Base-by-base conservation (phyloP, 2,888 invertebrate species). In the Calephelis perditalis region DNA sequence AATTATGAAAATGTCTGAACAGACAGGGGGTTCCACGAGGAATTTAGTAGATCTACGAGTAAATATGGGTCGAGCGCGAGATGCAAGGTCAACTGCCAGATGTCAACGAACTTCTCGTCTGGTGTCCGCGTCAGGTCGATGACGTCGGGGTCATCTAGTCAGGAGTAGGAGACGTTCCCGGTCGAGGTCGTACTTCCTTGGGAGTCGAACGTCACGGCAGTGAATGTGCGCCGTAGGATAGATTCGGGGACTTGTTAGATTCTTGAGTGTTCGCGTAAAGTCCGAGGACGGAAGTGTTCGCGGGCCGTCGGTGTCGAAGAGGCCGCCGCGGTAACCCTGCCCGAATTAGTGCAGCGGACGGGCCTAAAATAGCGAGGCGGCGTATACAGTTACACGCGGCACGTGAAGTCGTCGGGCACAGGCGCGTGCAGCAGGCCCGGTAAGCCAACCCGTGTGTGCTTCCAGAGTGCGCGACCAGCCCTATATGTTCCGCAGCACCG, bases 341-440 rank as follows among this genome's bases (percentile, higher is more conserved):
- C 89, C 89, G 89, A 88, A 85, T 88, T 89, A 89, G 89, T 88
- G 88, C 88, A 88, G 86, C 86, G 87, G 78, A 82, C 84, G 86
- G 78, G 86, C 85, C 87, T 75, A 80, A 88, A 90, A 90, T 89
- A 89, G 89, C 86, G 78, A 80, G 80, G 78, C 82, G 82, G 86
- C 88, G 90, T 87, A 84, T 90, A 88, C 87, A 81, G 86, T 89
- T 90, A 88, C 90, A 90, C 77, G 73, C 81, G 82, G 82, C 81
- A 84, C 88, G 85, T 86, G 87, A 86, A 85, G 65, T 83, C 85
- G 85, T 78, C 82, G 76, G 75, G 78, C 74, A 77, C 65, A 71
- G 73, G 71, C 73, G 74, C 77, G 77, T 71, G 75, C 80, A 49
- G 49, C 49, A 35, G 49, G 84, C 83, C 84, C 84, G 80, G 75